Conservation (phyloP, 2,888 invertebrate species). For the Alloplasta piceator region DNA sequence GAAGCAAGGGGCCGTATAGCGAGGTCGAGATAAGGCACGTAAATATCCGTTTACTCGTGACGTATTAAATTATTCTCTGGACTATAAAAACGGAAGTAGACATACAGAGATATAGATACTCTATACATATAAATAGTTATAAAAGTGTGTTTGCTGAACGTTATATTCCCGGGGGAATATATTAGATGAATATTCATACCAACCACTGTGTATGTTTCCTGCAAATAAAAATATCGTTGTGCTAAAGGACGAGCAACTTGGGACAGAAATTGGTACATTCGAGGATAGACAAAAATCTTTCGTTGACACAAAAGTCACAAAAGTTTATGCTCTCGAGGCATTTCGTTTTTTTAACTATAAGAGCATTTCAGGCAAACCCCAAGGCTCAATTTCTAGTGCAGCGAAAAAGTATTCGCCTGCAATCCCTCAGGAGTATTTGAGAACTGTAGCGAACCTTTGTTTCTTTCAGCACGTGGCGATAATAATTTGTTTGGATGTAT, state of each 20-base stretch:
- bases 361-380: no score
- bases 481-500: no score
- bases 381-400: no score
- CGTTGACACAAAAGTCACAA: no score
- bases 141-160: not conserved
- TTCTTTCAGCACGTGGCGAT: no score
- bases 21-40: constrained; percentile 56
- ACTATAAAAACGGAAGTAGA: constrained; percentile 14
- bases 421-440: no score
- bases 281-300: not conserved
- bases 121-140: not conserved
- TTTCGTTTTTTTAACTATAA: no score
- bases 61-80: constrained; percentile 61
- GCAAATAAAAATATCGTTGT: constrained; percentile 28
- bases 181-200: constrained; percentile 2
- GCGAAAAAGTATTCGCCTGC: no score
- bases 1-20: not conserved
- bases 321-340: no score
- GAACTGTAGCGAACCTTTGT: no score
- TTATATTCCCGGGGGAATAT: constrained; percentile 39
- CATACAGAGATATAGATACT: not conserved
- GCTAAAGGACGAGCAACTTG: constrained; percentile 12
- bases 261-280: constrained; percentile 18
- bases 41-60: constrained; percentile 61
- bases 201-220: not conserved